phyloP scores from a whole-genome alignment of 2,797 vertebrate species.

The Catharus ustulatus region DNA sequence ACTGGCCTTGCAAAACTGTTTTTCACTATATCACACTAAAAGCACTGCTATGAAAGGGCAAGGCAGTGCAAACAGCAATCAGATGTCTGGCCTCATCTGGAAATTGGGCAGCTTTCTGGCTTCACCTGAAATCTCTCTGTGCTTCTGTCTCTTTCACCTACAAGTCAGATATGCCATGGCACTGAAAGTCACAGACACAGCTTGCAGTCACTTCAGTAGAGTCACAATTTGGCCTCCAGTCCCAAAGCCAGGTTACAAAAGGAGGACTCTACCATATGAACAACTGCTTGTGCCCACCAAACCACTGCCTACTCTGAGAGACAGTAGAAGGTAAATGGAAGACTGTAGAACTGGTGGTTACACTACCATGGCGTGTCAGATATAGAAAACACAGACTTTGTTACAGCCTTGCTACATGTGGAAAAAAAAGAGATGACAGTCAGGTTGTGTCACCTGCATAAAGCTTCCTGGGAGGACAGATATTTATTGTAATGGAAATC shows the following conservation, averaged over 20 bases:
- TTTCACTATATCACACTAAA: not conserved
- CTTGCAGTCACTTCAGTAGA: not conserved
- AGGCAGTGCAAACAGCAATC: not conserved
- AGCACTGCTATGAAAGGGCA: not conserved
- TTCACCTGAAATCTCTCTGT: not conserved
- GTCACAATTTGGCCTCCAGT: not conserved
- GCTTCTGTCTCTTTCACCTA: not conserved
- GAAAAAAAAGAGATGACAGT: not conserved
- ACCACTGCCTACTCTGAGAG: not conserved
- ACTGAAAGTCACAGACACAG: not conserved
- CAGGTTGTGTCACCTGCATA: not conserved
- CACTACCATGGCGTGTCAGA: not conserved
- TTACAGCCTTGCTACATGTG: not conserved
- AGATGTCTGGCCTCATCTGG: not conserved
- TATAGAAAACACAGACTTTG: not conserved
- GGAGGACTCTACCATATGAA: not conserved
- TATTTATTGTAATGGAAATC: not conserved
- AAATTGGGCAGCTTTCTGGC: not conserved
- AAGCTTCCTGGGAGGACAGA: not conserved
- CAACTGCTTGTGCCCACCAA: not conserved
- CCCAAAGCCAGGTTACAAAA: not conserved
- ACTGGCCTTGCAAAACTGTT: not conserved
- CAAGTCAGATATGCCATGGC: not conserved
- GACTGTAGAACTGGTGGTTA: not conserved
- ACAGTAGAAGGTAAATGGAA: fast-evolving